Conservation (phyloP, 2,797 vertebrate genomes). For the Clarias pachynema region DNA sequence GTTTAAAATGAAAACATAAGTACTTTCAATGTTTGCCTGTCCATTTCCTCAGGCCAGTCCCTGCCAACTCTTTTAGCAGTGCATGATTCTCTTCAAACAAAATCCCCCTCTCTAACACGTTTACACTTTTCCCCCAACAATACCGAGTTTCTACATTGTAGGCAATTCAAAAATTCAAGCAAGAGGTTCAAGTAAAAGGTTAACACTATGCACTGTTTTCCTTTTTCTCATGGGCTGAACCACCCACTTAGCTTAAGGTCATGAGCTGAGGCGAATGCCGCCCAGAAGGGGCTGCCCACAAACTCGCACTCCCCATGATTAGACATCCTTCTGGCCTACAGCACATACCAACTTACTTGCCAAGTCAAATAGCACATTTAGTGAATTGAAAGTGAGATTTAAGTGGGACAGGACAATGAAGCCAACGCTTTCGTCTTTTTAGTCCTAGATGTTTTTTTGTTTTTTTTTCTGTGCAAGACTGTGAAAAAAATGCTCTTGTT, state of each 20-base stretch:
- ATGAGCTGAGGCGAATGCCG: constrained; percentile 86
- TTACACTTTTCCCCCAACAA: constrained; percentile 47
- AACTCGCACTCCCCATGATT: constrained; percentile 88
- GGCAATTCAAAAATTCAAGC: constrained; percentile 77
- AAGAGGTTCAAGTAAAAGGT: constrained; percentile 86
- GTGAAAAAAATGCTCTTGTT: constrained; percentile 93
- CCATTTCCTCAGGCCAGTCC: constrained; percentile 56
- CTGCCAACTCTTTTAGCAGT: constrained; percentile 43
- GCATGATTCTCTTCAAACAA: constrained; percentile 32
- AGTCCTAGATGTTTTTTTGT: constrained; percentile 68
- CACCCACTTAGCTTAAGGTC: constrained; percentile 95
- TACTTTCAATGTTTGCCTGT: constrained; percentile 64
- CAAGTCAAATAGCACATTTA: constrained; percentile 98
- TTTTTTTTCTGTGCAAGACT: constrained; percentile 61
- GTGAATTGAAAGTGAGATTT: constrained; percentile 94
- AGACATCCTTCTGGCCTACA: constrained; percentile 87
- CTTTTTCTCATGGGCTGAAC: constrained; percentile 75
- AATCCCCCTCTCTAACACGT: constrained; percentile 14
- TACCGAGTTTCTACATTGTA: constrained; percentile 71
- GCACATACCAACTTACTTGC: constrained; percentile 88
- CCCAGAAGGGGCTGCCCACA: constrained; percentile 81
- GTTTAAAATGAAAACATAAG: constrained; percentile 58
- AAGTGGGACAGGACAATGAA: constrained; percentile 88
- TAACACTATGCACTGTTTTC: constrained; percentile 84
- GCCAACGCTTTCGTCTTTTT: constrained; percentile 86